A percentile compares a stretch with the other conserved stretches of the same genome.
These are phyloP conservation scores for Endomychus coccineus DNA, from an alignment of 2,888 invertebrate genomes.

Conservation along the genomic window DNA sequence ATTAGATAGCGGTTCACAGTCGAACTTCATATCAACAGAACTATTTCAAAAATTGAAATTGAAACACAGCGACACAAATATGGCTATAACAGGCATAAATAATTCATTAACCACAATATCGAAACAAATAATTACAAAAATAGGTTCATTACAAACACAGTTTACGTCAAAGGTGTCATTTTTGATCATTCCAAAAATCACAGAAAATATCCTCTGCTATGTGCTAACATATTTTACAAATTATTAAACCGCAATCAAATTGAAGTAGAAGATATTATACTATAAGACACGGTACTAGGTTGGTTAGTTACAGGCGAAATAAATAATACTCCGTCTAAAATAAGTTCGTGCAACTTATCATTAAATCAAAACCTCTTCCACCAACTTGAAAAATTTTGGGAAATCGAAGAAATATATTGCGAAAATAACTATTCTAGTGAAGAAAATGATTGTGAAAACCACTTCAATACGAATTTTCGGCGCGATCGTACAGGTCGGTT, in stretches of 20 bases:
- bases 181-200: not conserved
- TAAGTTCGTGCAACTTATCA: not conserved
- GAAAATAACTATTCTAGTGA: not conserved
- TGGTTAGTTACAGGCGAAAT: slow-evolving; percentile 2
- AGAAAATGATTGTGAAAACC: not conserved
- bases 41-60: not conserved
- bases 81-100: not conserved
- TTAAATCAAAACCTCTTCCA: not conserved
- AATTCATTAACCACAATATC: not conserved
- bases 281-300: slow-evolving; percentile 3
- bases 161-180: not conserved
- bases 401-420: not conserved
- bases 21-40: not conserved
- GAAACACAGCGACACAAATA: not conserved
- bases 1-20: slow-evolving; percentile 2
- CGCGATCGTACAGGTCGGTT: slow-evolving; percentile 3
- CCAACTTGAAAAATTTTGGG: slow-evolving; percentile 1
- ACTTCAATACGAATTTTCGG: not conserved
- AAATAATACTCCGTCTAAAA: not conserved
- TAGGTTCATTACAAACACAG: not conserved
- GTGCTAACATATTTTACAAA: slow-evolving; percentile 1
- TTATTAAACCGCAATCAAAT: not conserved
- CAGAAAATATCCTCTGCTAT: slow-evolving; percentile 1
- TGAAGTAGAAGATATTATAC: not conserved
- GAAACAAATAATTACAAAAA: not conserved